These are phyloP conservation scores for Ophiothrix spiculata DNA, from an alignment of 35 echinoderm and acorn worm genomes.

Conservation along the genomic window DNA sequence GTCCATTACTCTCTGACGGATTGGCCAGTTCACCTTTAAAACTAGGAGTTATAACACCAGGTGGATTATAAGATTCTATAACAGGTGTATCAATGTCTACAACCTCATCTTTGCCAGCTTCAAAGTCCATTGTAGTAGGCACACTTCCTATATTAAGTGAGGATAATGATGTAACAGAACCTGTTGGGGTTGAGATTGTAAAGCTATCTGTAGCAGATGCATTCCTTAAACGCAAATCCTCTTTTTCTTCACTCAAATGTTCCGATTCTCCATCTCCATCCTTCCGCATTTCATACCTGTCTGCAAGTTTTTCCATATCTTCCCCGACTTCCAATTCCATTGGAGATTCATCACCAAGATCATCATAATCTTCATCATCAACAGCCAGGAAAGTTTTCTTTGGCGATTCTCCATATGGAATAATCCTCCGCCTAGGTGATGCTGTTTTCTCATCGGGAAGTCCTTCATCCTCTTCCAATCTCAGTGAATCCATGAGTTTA, in stretches of 20 bases:
- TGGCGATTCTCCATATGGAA: not conserved
- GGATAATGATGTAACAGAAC: constrained; percentile 56
- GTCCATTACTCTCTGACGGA: not conserved
- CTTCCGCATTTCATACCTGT: not conserved
- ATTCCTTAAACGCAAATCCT: not conserved
- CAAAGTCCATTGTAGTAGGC: not conserved
- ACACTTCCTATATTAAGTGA: constrained; percentile 20
- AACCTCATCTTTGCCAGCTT: not conserved
- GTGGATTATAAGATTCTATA: not conserved
- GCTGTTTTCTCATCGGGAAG: not conserved
- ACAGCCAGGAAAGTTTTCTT: not conserved
- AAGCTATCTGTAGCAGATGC: constrained; percentile 46
- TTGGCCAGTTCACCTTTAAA: not conserved
- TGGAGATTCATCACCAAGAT: not conserved
- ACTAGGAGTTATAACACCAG: not conserved
- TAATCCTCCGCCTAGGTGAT: not conserved
- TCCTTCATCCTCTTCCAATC: not conserved
- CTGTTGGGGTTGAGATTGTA: constrained; percentile 71
- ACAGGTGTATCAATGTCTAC: constrained; percentile 2
- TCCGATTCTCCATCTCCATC: not conserved
- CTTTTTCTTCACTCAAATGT: not conserved
- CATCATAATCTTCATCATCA: constrained; percentile 5
- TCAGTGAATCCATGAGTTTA: not conserved
- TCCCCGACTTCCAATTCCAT: not conserved
- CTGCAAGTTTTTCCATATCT: not conserved